Evolutionary conservation across 2,888 invertebrate genomes (phyloP), one percentile per base, ranked within the genome.

Genomic region (Drosophila bunnanda): DNA sequence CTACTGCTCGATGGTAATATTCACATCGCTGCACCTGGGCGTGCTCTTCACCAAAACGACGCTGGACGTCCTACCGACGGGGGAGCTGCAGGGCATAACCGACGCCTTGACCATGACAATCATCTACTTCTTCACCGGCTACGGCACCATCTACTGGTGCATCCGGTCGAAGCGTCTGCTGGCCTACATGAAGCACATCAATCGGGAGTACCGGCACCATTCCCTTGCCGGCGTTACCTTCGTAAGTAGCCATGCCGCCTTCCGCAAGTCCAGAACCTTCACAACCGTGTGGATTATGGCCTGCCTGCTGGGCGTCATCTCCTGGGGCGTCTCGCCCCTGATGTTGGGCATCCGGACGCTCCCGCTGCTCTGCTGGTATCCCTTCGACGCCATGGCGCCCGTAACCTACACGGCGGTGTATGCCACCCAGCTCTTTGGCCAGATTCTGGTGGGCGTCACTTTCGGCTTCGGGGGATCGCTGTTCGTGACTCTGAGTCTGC

Each of bases 341-440:
- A 65, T 92, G 0, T 25, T 89, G 56, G 75, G 85, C 4, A 75
- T 74, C 4, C 72, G 81, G 4, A 72, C 77, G 5, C 64, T 92
- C 39, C 92, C 92, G 0, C 60, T 92, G 32, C 79, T 77, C 5
- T 89, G 89, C 52, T 92, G 92, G 91, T 92, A 92, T 82, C 92
- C 92, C 0, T 91, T 92, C 48, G 86, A 92, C 75, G 79, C 81
- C 5, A 62, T 89, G 77, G 90, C 88, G 56, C 70, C 77, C 7
- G 43, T 53, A 28, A 60, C 79, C 13, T 91, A 88, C 54, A 78
- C 86, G 48, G 5, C 76, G 2, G 58, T 89, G 0, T 91, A 90
- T 65, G 76, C 74, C 20, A 76, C 70, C 13, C 92, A 92, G 68
- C 75, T 91, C 10, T 82, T 57, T 39, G 91, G 90, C 1, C 92